Conservation (phyloP, 2,113 vertebrate species). For the Oceanodroma tethys region DNA sequence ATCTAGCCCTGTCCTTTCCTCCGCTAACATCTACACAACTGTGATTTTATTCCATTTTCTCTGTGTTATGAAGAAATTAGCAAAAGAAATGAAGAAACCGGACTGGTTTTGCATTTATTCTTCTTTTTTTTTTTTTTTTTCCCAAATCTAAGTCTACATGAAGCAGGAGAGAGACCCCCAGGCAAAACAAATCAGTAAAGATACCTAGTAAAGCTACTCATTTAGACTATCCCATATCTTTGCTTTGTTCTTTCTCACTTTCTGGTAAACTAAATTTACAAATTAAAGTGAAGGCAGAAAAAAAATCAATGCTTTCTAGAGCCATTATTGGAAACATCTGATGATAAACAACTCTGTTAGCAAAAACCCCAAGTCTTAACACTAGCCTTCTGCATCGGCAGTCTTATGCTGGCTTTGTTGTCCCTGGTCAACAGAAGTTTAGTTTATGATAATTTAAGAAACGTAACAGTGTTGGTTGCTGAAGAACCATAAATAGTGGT, state of each 20-base stretch:
- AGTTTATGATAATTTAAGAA: neutral
- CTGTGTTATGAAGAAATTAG: neutral
- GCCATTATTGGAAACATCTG: neutral
- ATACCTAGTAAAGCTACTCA: neutral
- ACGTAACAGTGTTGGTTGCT: neutral
- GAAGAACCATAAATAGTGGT: neutral
- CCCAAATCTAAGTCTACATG: neutral
- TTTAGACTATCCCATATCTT: neutral
- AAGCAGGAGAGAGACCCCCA: neutral
- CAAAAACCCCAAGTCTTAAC: neutral
- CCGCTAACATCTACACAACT: neutral
- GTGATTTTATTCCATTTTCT: neutral
- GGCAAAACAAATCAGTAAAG: neutral
- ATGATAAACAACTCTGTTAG: neutral
- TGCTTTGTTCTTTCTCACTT: neutral
- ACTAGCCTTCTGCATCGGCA: neutral
- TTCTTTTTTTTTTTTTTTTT: neutral
- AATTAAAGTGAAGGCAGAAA: neutral
- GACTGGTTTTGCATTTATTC: neutral
- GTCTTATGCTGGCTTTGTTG: neutral
- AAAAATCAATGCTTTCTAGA: conserved; percentile 16
- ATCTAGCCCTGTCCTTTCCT: neutral
- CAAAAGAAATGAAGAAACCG: neutral
- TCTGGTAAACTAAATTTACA: neutral
- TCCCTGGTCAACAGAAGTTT: neutral